phyloP scores from a whole-genome alignment of 2,888 invertebrate species.

The Colletes collaris region DNA sequence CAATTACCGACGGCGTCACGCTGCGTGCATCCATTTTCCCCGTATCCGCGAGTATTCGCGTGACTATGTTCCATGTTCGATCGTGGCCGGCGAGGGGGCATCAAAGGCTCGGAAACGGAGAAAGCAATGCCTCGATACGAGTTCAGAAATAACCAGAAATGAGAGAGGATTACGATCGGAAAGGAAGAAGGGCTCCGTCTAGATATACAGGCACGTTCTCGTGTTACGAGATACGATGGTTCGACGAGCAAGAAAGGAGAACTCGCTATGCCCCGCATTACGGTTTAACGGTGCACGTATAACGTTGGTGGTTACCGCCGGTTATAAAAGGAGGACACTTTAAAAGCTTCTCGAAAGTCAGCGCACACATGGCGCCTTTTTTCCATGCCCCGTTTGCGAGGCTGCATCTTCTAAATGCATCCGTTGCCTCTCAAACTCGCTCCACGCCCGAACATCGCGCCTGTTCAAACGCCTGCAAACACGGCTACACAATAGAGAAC shows the following conservation, averaged over 20 bases:
- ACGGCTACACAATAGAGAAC: background rate
- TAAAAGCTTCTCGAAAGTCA: constrained; percentile 68
- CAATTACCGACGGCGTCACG: too few relatives aligned
- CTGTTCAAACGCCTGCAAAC: background rate
- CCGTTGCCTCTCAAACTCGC: constrained; percentile 7
- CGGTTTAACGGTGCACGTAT: constrained; percentile 61
- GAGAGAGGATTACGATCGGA: constrained; percentile 23
- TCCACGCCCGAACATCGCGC: background rate
- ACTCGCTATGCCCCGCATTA: constrained; percentile 55
- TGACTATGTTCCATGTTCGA: too few relatives aligned
- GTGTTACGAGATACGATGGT: constrained; percentile 44
- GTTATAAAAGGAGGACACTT: constrained; percentile 61
- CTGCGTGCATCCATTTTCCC: too few relatives aligned
- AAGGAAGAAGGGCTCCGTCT: constrained; percentile 11
- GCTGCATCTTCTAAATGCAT: constrained; percentile 14
- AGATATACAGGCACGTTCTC: constrained; percentile 47
- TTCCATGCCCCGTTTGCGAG: constrained; percentile 19
- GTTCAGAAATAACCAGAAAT: constrained; percentile 10
- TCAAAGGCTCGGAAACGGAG: constrained; percentile 18
- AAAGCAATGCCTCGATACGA: constrained; percentile 27
- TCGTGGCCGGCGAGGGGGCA: background rate
- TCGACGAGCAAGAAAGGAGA: constrained; percentile 20
- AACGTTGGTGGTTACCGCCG: constrained; percentile 51
- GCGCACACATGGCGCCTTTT: constrained; percentile 34
- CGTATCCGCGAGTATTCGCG: too few relatives aligned